Evolutionary conservation across 1,140 invertebrate genomes (phyloP).

Genomic region (Drosophila nigromelanica): DNA sequence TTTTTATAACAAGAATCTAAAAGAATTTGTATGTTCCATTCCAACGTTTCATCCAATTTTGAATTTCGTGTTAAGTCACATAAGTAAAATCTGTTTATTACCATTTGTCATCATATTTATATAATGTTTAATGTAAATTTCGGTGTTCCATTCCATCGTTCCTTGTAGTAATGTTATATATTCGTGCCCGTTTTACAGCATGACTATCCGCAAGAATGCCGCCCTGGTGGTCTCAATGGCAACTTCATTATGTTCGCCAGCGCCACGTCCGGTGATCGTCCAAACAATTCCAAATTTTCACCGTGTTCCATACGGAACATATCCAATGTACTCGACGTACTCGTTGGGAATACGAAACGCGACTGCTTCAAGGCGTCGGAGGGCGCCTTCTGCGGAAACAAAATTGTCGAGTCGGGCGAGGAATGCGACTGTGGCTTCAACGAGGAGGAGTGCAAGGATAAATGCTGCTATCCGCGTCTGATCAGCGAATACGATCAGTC

Average conservation of each 20-base stretch:
- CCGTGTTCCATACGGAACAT: constrained; percentile 97
- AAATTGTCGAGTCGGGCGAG: constrained; percentile 98
- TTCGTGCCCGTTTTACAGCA: constrained; percentile 87
- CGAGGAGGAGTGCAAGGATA: constrained; percentile 95
- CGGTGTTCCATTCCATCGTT: background rate
- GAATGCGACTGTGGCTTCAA: constrained; percentile 99
- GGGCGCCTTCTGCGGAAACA: constrained; percentile 99
- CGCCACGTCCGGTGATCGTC: constrained; percentile 95
- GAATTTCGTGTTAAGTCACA: background rate
- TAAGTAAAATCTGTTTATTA: no score
- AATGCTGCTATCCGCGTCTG: constrained; percentile 96
- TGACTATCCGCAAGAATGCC: constrained; percentile 96
- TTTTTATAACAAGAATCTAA: no score
- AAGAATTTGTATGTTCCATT: background rate
- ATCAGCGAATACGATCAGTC: constrained; percentile 89
- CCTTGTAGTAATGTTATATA: background rate
- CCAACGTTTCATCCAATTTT: background rate
- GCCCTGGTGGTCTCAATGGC: constrained; percentile 93
- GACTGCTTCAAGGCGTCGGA: constrained; percentile 97
- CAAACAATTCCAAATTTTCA: constrained; percentile 98
- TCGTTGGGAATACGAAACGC: constrained; percentile 95
- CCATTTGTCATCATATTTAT: background rate
- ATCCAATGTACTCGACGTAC: constrained; percentile 95
- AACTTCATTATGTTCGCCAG: constrained; percentile 99
- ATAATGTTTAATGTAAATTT: background rate